Base-by-base conservation (phyloP, 2,113 vertebrate species). In the Gallinago jamesoni region DNA sequence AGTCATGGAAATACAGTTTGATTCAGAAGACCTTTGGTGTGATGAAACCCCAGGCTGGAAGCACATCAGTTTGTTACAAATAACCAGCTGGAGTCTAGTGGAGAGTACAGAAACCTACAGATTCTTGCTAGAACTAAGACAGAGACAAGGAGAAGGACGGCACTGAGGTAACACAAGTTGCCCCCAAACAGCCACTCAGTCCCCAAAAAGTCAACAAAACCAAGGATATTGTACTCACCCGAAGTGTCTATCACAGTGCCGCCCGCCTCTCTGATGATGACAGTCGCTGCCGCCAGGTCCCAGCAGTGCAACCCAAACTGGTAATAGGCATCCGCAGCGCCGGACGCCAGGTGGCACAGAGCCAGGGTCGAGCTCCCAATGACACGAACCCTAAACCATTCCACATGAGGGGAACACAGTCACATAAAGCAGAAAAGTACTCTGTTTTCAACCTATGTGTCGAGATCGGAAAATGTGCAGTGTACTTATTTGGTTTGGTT, bases 241-340 rank as follows among this genome's bases (percentile, higher is more conserved):
- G 98, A 98, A 35, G 99, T 99, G 95, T 99, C 99, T 28, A 99
- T 98, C 91, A 99, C 98, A 20, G 96, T 96, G 55, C 98, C 99
- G 5, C 99, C 99, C 0, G 99, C 99, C 96, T 99, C 99, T 92
- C 98, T 97, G 66, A 99, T 98, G 82, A 99, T 99, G 84, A 99
- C 98, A 0, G 98, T 98, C 1, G 98, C 99, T 0, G 99, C 98
- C 7, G 99, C 99, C 96, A 99, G 85, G 95, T 99, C 99, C 99
- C 99, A 99, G 97, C 99, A 99, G 95, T 99, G 99, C 52, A 99
- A 96, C 39, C 99, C 99, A 67, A 98, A 99, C 96, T 99, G 98
- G 96, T 99, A 99, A 74, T 98, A 99, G 60, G 98, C 99, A 4
- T 99, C 98, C 0, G 98, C 99, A 3, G 98, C 98, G 0, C 99